Evolutionary conservation across 2,888 invertebrate genomes (phyloP).

Genomic region (Sminthurides aquaticus): DNA sequence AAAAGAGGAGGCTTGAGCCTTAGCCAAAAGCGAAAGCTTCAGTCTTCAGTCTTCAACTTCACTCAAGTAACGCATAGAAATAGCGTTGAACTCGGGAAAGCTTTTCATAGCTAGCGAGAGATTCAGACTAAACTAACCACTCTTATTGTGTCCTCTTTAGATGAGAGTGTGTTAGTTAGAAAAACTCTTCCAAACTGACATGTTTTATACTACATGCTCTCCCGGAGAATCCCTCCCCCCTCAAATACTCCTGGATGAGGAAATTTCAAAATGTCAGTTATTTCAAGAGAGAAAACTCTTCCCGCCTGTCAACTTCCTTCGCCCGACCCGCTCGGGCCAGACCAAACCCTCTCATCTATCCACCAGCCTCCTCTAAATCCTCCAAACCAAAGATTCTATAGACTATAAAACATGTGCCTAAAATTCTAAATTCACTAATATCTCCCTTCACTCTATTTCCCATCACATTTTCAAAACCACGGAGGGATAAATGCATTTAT

Average conservation of each 20-base stretch:
- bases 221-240: not conserved
- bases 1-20: not conserved
- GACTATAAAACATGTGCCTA: too few species aligned
- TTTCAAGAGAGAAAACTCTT: not conserved
- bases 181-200: not conserved
- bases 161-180: not conserved
- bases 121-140: not conserved
- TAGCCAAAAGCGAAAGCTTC: not conserved
- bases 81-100: too few species aligned
- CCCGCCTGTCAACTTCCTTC: not conserved
- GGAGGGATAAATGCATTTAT: too few species aligned
- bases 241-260: not conserved
- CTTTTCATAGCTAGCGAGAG: too few species aligned
- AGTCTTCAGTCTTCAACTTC: not conserved
- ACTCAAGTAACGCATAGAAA: too few species aligned
- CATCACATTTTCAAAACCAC: too few species aligned
- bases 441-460: too few species aligned
- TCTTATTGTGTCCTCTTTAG: not conserved
- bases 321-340: too few species aligned
- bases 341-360: too few species aligned
- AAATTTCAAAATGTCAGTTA: not conserved
- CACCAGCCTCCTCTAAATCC: too few species aligned
- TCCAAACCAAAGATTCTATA: too few species aligned
- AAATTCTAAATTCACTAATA: too few species aligned
- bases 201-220: not conserved